phyloP scores from a whole-genome alignment of 2,888 invertebrate species.

The Latrodectus elegans region DNA sequence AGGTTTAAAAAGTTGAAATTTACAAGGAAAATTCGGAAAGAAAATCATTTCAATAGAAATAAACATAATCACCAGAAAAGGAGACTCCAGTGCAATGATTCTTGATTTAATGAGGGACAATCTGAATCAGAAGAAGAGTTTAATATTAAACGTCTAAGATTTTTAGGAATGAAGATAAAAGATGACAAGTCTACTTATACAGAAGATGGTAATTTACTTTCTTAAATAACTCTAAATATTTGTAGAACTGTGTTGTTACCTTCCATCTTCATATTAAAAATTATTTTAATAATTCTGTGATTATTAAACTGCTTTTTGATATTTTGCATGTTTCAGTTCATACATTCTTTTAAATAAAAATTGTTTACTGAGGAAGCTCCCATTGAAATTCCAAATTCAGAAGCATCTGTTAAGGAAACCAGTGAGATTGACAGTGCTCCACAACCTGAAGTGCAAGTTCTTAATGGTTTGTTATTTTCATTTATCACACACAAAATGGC shows the following conservation, averaged over 20 bases:
- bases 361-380: slow-evolving; percentile 12
- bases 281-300: neutral
- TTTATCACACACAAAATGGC: no score
- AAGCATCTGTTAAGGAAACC: neutral
- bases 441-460: no score
- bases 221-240: neutral
- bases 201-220: slow-evolving; percentile 3
- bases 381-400: slow-evolving; percentile 11
- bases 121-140: slow-evolving; percentile 42
- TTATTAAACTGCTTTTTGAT: neutral
- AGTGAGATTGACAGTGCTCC: no score
- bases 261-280: neutral
- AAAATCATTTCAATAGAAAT: neutral
- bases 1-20: slow-evolving; percentile 6
- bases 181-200: neutral
- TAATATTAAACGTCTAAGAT: slow-evolving; percentile 28
- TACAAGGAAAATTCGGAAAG: neutral
- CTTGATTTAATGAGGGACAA: neutral
- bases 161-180: slow-evolving; percentile 16
- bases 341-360: no score
- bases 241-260: neutral
- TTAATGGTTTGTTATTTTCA: no score
- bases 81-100: neutral
- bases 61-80: neutral
- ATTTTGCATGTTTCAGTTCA: neutral